A percentile compares a stretch with the other conserved stretches of the same genome.
Evolutionary conservation across 1,140 invertebrate genomes (phyloP).

Genomic region (Epicauta chinensis): DNA sequence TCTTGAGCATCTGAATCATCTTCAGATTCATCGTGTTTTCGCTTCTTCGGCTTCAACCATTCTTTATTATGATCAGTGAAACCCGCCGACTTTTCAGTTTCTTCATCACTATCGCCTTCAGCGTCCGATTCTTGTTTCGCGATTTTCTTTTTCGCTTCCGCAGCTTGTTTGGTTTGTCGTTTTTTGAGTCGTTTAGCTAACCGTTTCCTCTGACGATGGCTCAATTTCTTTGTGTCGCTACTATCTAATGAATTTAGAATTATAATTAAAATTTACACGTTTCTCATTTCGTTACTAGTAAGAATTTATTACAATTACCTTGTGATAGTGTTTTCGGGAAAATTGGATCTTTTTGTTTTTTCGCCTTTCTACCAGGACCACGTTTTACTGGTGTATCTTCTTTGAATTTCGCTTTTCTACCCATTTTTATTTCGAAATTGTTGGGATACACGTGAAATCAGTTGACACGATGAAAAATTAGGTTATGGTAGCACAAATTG

Average conservation of each 20-base stretch:
- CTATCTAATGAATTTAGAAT: constrained; percentile 19
- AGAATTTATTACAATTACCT: too few relatives aligned
- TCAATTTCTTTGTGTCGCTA: constrained; percentile 51
- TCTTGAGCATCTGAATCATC: background rate
- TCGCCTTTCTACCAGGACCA: constrained; percentile 77
- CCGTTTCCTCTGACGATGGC: constrained; percentile 63
- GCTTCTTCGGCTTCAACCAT: constrained; percentile 57
- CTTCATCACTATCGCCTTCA: background rate
- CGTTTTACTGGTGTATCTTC: constrained; percentile 62
- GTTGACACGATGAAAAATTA: too few relatives aligned
- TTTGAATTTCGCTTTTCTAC: constrained; percentile 76
- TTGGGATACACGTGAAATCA: too few relatives aligned
- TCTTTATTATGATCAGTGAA: constrained; percentile 63
- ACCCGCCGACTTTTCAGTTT: constrained; percentile 34
- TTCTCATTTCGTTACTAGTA: too few relatives aligned
- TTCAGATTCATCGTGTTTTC: constrained; percentile 20
- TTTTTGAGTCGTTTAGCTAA: constrained; percentile 56
- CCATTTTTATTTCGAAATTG: too few relatives aligned
- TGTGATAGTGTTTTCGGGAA: constrained; percentile 53
- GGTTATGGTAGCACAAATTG: too few relatives aligned
- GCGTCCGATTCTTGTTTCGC: constrained; percentile 23
- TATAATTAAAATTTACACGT: too few relatives aligned
- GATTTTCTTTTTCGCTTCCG: constrained; percentile 30
- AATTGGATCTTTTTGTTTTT: constrained; percentile 73
- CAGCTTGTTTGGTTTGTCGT: constrained; percentile 46